Conservation (phyloP, 1,140 invertebrate genomes). For the Episyrphus balteatus region DNA sequence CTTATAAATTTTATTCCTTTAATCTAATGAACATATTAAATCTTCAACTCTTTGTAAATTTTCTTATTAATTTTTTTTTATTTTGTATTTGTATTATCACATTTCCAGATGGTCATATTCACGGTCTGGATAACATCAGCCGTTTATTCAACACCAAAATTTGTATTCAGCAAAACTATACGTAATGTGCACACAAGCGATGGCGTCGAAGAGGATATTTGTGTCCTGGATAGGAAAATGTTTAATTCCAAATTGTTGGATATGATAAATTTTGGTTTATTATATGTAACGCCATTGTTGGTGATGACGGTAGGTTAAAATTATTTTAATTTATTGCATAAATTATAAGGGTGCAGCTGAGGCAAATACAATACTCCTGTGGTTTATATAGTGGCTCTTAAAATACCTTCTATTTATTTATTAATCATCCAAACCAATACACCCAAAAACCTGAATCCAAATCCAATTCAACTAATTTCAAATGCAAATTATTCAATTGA, state of each 20-base stretch:
- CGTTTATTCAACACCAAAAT: slow-evolving; percentile 62
- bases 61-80: neutral
- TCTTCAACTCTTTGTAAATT: too few species aligned
- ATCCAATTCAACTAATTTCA: too few species aligned
- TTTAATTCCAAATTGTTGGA: slow-evolving; percentile 66
- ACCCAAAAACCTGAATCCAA: too few species aligned
- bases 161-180: slow-evolving; percentile 60
- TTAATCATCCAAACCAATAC: too few species aligned
- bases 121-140: slow-evolving; percentile 66
- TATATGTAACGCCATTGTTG: slow-evolving; percentile 59
- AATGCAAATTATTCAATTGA: too few species aligned
- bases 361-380: too few species aligned
- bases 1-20: neutral
- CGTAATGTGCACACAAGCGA: slow-evolving; percentile 42
- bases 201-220: slow-evolving; percentile 56
- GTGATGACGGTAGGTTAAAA: slow-evolving; percentile 54
- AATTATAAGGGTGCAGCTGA: neutral
- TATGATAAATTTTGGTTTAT: slow-evolving; percentile 61
- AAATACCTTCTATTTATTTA: too few species aligned
- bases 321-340: neutral
- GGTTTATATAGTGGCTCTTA: too few species aligned
- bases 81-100: neutral
- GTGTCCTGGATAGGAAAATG: slow-evolving; percentile 56
- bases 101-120: slow-evolving; percentile 52
- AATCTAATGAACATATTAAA: too few species aligned